Evolutionary conservation across 1,140 invertebrate species (phyloP).

Genomic region (Ips typographus): DNA sequence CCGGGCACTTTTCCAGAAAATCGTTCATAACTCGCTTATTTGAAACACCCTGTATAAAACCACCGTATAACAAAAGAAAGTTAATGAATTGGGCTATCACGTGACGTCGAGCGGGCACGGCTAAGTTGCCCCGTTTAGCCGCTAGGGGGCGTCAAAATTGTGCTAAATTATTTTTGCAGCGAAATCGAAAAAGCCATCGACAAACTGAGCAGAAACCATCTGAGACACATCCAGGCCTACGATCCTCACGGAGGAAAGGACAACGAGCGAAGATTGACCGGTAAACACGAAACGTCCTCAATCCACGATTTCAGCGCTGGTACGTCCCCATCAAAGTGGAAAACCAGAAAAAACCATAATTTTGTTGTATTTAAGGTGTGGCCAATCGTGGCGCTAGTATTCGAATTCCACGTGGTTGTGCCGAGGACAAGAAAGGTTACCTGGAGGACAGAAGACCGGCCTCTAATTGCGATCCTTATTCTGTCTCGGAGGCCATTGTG

Average conservation of each 20-base stretch:
- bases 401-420: slow-evolving; percentile 78
- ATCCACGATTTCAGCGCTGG: slow-evolving; percentile 77
- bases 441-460: slow-evolving; percentile 91
- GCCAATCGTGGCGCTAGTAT: slow-evolving; percentile 80
- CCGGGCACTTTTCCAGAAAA: no score
- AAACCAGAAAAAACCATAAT: not conserved
- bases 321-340: slow-evolving; percentile 18
- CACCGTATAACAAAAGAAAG: no score
- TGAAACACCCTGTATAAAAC: no score
- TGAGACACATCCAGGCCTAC: slow-evolving; percentile 86
- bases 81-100: no score
- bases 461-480: slow-evolving; percentile 88
- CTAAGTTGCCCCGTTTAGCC: no score
- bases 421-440: slow-evolving; percentile 88
- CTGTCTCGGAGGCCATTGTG: slow-evolving; percentile 66
- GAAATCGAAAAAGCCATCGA: slow-evolving; percentile 81
- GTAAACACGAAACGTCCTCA: slow-evolving; percentile 80
- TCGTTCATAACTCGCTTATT: no score
- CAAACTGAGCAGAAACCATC: slow-evolving; percentile 78
- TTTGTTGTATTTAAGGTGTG: slow-evolving; percentile 59
- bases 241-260: slow-evolving; percentile 82
- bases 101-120: no score
- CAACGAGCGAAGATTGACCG: slow-evolving; percentile 85
- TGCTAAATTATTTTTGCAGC: slow-evolving; percentile 48
- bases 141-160: not conserved